phyloP scores from a whole-genome alignment of 2,113 vertebrate species.

The Gila orcuttii region DNA sequence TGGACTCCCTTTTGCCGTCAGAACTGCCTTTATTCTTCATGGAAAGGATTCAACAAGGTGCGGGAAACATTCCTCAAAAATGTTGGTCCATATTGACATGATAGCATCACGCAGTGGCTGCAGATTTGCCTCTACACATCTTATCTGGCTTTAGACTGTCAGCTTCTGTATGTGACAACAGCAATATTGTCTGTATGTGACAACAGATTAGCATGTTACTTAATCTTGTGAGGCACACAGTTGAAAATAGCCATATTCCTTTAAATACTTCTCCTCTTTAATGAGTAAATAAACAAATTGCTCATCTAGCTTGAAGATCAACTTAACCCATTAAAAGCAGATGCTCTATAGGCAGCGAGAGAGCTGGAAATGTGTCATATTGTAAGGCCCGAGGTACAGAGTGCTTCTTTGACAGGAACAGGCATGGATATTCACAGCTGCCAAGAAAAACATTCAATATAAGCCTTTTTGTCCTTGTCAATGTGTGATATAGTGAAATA shows the following conservation, averaged over 20 bases:
- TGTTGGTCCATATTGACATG: too few species aligned
- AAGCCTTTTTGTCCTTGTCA: neutral
- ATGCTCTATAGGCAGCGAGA: neutral
- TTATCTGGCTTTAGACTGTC: neutral
- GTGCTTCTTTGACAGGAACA: neutral
- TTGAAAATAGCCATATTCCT: neutral
- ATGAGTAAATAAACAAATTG: neutral
- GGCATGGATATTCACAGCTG: neutral
- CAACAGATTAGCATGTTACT: neutral
- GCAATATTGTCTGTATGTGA: neutral
- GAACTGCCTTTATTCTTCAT: too few species aligned
- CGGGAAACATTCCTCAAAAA: too few species aligned
- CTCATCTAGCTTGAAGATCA: conserved; percentile 8
- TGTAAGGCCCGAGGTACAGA: neutral
- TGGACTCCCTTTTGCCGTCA: too few species aligned
- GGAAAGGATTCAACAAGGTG: too few species aligned
- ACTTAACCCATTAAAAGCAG: conserved; percentile 1
- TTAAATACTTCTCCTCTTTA: neutral
- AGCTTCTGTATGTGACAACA: neutral
- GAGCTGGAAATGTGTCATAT: neutral
- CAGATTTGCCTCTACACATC: too few species aligned
- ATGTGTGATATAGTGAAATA: neutral
- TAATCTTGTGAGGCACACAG: neutral
- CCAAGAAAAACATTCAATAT: conserved; percentile 4
- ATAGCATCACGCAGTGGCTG: too few species aligned